Percentiles rank a stretch among this genome's conserved stretches.
These are phyloP conservation scores for Cladopsammia gracilis DNA, from an alignment of 64 coral and sea anemone genomes.

Conservation along the genomic window DNA sequence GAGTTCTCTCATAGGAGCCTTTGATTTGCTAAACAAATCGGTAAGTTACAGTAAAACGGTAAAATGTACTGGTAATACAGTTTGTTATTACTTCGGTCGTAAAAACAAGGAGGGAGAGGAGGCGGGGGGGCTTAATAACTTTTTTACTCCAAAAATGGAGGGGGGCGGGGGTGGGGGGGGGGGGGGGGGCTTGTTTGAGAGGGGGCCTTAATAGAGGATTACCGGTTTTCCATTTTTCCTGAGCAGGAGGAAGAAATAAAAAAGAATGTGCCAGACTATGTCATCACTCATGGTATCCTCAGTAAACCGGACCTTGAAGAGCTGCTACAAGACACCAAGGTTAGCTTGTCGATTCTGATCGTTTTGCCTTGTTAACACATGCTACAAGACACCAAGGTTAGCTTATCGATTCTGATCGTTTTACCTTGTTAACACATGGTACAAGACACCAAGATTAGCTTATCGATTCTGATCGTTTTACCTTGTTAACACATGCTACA, in stretches of 20 bases:
- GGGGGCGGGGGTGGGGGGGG: too few relatives aligned
- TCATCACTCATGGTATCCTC: slow-evolving; percentile 87
- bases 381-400: not conserved
- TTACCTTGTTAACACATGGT: not conserved
- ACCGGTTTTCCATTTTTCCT: not conserved
- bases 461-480: not conserved
- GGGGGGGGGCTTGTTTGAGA: too few relatives aligned
- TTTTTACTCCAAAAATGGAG: too few relatives aligned
- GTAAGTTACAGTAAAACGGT: too few relatives aligned
- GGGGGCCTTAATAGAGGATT: not conserved
- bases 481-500: not conserved
- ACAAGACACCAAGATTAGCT: slow-evolving; percentile 81
- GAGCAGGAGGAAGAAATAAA: slow-evolving; percentile 30
- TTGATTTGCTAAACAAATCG: too few relatives aligned
- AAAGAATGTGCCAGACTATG: slow-evolving; percentile 68
- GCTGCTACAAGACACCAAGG: slow-evolving; percentile 89
- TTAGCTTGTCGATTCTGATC: not conserved
- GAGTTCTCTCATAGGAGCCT: too few relatives aligned
- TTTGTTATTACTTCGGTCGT: too few relatives aligned
- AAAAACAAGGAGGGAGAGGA: too few relatives aligned
- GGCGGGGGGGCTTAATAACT: too few relatives aligned
- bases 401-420: not conserved
- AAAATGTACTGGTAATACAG: too few relatives aligned
- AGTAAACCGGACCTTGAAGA: slow-evolving; percentile 72
- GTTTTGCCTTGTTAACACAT: not conserved